These are phyloP conservation scores for Mactra quadrangularis DNA, from an alignment of 1,140 invertebrate genomes.

Conservation along the genomic window DNA sequence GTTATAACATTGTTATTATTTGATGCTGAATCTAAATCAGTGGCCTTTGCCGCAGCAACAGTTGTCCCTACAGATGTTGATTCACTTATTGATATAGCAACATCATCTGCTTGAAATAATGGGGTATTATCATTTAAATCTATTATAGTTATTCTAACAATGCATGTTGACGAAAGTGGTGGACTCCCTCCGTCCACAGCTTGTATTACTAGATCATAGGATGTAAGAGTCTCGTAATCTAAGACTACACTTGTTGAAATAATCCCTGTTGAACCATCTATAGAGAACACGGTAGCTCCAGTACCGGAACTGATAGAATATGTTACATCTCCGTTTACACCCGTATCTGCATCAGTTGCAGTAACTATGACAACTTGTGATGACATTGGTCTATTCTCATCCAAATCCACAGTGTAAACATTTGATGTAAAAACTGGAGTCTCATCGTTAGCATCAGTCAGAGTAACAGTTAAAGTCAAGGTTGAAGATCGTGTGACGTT, in stretches of 20 bases:
- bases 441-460: constrained; percentile 92
- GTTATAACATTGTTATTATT: constrained; percentile 55
- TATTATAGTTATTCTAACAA: constrained; percentile 55
- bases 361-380: constrained; percentile 40
- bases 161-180: constrained; percentile 30
- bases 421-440: constrained; percentile 63
- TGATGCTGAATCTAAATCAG: constrained; percentile 41
- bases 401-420: constrained; percentile 39
- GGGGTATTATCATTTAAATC: constrained; percentile 63
- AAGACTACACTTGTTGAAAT: constrained; percentile 39
- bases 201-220: constrained; percentile 58
- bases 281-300: constrained; percentile 44
- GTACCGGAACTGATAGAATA: constrained; percentile 60
- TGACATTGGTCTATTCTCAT: constrained; percentile 50
- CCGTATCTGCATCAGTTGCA: constrained; percentile 64
- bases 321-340: constrained; percentile 59
- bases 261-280: constrained; percentile 30
- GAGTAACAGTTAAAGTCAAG: constrained; percentile 63
- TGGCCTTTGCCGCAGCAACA: constrained; percentile 38
- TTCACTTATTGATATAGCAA: constrained; percentile 49
- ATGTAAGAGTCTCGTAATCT: constrained; percentile 54
- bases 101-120: constrained; percentile 30
- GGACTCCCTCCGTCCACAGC: constrained; percentile 50
- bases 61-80: constrained; percentile 17
- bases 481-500: constrained; percentile 58